phyloP scores from a whole-genome alignment of 2,113 vertebrate species.

The Protobothrops flavoviridis region DNA sequence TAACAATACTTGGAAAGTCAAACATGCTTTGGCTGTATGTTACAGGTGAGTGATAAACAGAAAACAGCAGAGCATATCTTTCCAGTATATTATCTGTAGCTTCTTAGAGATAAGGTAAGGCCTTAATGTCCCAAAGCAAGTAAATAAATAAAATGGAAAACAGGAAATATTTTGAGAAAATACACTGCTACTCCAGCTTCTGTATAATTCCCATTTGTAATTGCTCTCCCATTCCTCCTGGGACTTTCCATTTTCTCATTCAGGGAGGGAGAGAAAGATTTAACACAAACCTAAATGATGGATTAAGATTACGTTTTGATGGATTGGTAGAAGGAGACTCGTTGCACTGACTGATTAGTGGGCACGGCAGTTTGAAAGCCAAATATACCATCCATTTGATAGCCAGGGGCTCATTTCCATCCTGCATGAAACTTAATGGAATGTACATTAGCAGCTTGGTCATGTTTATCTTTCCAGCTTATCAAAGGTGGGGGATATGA shows the following conservation, averaged over 20 bases:
- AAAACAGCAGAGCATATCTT: neutral
- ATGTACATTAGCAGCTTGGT: slow-evolving; percentile 4
- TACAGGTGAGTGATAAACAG: neutral
- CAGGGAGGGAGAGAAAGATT: neutral
- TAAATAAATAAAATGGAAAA: neutral
- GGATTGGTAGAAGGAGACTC: neutral
- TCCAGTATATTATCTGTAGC: neutral
- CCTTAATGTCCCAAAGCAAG: neutral
- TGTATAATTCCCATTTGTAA: neutral
- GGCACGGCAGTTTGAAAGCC: slow-evolving; percentile 8
- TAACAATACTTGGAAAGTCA: neutral
- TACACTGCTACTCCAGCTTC: neutral
- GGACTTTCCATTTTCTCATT: neutral
- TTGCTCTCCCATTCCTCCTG: neutral
- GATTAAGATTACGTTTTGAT: neutral
- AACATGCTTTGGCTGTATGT: neutral
- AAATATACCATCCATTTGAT: neutral
- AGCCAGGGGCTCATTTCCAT: neutral
- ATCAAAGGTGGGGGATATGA: slow-evolving; percentile 30
- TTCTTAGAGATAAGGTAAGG: neutral
- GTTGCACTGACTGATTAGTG: neutral
- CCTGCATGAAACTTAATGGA: neutral
- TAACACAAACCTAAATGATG: neutral
- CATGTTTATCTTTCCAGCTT: slow-evolving; percentile 35
- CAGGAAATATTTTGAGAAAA: neutral